phyloP scores from a whole-genome alignment of 2,888 invertebrate species.

The Drosophila borborema region DNA sequence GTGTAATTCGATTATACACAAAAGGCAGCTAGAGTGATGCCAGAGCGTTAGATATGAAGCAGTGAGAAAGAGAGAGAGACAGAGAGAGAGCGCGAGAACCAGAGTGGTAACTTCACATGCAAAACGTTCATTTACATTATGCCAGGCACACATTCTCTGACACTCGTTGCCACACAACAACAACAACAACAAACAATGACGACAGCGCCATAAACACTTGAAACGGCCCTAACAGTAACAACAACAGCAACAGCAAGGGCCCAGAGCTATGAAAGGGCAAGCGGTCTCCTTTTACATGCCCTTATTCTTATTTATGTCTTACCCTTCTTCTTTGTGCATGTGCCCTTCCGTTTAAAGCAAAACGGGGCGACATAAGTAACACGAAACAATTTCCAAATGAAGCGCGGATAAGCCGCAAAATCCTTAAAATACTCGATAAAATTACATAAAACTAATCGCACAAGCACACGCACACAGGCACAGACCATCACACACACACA shows the following conservation, averaged over 20 bases:
- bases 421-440: slow-evolving; percentile 84
- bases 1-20: slow-evolving; percentile 71
- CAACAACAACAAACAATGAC: slow-evolving; percentile 58
- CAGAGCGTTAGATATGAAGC: slow-evolving; percentile 20
- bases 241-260: slow-evolving; percentile 19
- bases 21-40: not conserved
- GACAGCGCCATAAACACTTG: slow-evolving; percentile 71
- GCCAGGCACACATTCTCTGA: slow-evolving; percentile 39
- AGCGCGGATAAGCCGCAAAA: slow-evolving; percentile 82
- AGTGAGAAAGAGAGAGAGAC: not conserved
- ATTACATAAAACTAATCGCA: slow-evolving; percentile 84
- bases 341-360: slow-evolving; percentile 45
- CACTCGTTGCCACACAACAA: slow-evolving; percentile 52
- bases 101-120: slow-evolving; percentile 56
- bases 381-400: slow-evolving; percentile 80
- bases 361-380: slow-evolving; percentile 71
- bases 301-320: slow-evolving; percentile 32
- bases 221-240: slow-evolving; percentile 45
- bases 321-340: slow-evolving; percentile 12
- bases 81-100: not conserved
- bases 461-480: slow-evolving; percentile 66
- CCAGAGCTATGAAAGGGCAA: slow-evolving; percentile 44
- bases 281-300: slow-evolving; percentile 54
- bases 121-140: slow-evolving; percentile 74
- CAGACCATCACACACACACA: slow-evolving; percentile 22